A percentile compares a stretch with the other conserved stretches of the same genome.
These are phyloP conservation scores for Lerista edwardsae DNA, from an alignment of 2,797 vertebrate genomes.

Conservation along the genomic window DNA sequence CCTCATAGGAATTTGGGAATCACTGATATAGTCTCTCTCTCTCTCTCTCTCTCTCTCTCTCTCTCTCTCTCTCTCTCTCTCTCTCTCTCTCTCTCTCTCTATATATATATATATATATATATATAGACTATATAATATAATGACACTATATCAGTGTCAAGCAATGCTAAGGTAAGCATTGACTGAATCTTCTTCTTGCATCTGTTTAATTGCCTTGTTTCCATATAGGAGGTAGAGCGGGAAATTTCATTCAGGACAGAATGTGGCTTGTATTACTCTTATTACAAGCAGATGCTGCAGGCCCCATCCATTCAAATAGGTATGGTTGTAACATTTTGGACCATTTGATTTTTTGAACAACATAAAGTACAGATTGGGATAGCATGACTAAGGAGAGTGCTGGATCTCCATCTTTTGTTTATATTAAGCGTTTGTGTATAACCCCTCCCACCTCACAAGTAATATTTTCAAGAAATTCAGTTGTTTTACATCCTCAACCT, in stretches of 20 bases:
- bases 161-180: slow-evolving; percentile 26
- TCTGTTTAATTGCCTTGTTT: slow-evolving; percentile 31
- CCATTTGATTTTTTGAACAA: not conserved
- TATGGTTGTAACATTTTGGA: slow-evolving; percentile 66
- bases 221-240: slow-evolving; percentile 93
- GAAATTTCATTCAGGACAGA: slow-evolving; percentile 99
- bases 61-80: too few species aligned
- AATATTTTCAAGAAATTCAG: not conserved
- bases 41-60: too few species aligned
- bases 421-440: not conserved
- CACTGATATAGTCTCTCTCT: too few species aligned
- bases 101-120: too few species aligned
- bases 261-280: slow-evolving; percentile 98
- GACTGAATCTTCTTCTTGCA: slow-evolving; percentile 39
- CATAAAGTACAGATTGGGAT: not conserved
- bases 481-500: too few species aligned
- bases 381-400: not conserved
- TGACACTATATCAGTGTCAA: slow-evolving; percentile 17
- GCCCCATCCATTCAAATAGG: slow-evolving; percentile 91
- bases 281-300: slow-evolving; percentile 96
- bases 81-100: too few species aligned
- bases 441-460: not conserved
- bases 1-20: too few species aligned
- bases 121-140: too few species aligned
- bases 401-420: not conserved